These are phyloP conservation scores for Drosophila pectinifera DNA, from an alignment of 1,140 invertebrate genomes.

Conservation along the genomic window DNA sequence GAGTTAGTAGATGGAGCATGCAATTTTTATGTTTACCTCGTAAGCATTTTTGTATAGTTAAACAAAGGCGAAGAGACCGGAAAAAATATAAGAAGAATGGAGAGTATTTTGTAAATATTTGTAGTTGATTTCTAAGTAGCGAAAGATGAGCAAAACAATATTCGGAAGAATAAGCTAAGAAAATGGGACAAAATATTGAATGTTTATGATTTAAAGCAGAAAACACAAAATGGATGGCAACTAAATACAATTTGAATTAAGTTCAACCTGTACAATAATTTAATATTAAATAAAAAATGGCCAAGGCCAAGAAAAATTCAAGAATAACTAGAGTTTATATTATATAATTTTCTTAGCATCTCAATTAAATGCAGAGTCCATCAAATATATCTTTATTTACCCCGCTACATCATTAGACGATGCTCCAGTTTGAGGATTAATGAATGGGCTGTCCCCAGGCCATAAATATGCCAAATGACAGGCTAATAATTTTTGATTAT, in stretches of 20 bases:
- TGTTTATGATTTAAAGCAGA: constrained; percentile 70
- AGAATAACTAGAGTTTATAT: not conserved
- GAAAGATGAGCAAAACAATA: constrained; percentile 47
- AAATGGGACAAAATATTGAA: constrained; percentile 49
- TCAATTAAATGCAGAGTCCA: not conserved
- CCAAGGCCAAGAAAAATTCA: constrained; percentile 57
- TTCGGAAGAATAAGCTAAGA: constrained; percentile 9
- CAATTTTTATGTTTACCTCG: constrained; percentile 74
- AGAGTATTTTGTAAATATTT: constrained; percentile 75
- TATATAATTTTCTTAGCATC: not conserved
- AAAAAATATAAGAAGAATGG: constrained; percentile 6
- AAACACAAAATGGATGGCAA: constrained; percentile 66
- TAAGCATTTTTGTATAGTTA: constrained; percentile 81
- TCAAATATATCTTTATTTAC: not conserved
- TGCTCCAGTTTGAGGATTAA: constrained; percentile 30
- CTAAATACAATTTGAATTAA: constrained; percentile 83
- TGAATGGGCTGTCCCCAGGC: constrained; percentile 5
- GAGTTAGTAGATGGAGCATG: constrained; percentile 50
- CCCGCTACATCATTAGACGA: not conserved
- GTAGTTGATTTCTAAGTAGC: constrained; percentile 84
- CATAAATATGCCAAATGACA: constrained; percentile 54
- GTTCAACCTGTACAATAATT: constrained; percentile 84
- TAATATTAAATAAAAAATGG: constrained; percentile 78
- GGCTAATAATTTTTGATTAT: constrained; percentile 41
- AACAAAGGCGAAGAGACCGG: constrained; percentile 19